Percentiles rank a stretch among this genome's conserved stretches.
Evolutionary conservation across 2,113 vertebrate species (phyloP).

Genomic region (Pelecanus crispus): DNA sequence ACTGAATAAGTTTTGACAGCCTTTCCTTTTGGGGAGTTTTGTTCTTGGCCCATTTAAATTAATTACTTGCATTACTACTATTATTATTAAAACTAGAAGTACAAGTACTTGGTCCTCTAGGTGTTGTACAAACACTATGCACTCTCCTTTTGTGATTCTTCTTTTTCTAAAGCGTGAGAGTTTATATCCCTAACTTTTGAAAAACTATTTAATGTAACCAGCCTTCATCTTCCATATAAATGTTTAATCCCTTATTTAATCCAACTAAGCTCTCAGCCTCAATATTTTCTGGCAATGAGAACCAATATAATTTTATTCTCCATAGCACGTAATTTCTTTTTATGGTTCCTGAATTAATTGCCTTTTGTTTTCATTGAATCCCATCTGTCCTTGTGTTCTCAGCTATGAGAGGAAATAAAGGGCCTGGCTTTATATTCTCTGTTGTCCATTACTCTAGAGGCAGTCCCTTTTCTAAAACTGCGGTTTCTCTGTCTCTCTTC

Average conservation of each 20-base stretch:
- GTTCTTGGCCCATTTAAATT: not conserved
- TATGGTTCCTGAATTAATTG: constrained; percentile 23
- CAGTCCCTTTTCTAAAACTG: not conserved
- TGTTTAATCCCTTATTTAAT: constrained; percentile 22
- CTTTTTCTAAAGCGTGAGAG: not conserved
- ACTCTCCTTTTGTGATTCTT: not conserved
- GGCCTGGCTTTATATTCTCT: not conserved
- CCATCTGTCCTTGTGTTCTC: not conserved
- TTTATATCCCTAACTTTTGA: not conserved
- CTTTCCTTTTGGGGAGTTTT: not conserved
- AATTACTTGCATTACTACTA: not conserved
- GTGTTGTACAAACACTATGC: not conserved
- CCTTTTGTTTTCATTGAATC: constrained; percentile 13
- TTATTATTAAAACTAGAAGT: not conserved
- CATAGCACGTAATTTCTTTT: not conserved
- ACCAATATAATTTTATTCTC: not conserved
- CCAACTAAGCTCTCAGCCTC: not conserved
- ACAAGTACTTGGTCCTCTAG: not conserved
- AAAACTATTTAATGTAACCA: not conserved
- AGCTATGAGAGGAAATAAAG: not conserved
- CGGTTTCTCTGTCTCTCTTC: not conserved
- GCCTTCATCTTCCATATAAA: not conserved
- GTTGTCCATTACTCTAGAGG: not conserved
- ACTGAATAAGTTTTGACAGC: not conserved
- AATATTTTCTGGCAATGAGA: not conserved